Evolutionary conservation across 2,113 vertebrate species (phyloP).

Genomic region (Stomatorhinus ivindoensis): DNA sequence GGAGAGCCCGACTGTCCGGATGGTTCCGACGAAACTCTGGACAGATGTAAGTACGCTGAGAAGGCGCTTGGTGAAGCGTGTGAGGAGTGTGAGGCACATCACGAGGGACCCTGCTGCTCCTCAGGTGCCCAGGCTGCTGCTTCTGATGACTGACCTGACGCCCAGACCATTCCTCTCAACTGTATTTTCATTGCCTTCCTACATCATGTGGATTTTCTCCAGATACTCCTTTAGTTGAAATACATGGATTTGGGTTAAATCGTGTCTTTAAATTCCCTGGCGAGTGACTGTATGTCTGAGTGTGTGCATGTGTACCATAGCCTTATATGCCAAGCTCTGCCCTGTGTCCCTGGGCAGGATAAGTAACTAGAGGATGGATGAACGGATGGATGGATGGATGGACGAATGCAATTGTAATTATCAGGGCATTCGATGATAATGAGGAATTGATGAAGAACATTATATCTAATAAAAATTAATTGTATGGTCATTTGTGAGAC

Average conservation of each 20-base stretch:
- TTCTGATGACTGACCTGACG: neutral
- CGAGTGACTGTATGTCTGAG: neutral
- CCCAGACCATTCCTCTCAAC: neutral
- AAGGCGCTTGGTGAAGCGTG: neutral
- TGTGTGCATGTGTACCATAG: neutral
- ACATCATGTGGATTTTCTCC: neutral
- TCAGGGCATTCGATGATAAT: neutral
- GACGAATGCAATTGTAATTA: neutral
- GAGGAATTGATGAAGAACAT: neutral
- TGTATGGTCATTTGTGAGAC: neutral
- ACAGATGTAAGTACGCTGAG: conserved; percentile 69
- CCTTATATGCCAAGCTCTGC: neutral
- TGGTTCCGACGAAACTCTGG: conserved; percentile 76
- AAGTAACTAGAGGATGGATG: neutral
- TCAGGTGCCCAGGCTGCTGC: neutral
- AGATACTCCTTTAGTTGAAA: neutral
- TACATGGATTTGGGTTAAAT: neutral
- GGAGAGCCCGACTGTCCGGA: conserved; percentile 87
- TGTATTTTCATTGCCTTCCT: neutral
- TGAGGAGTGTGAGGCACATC: neutral
- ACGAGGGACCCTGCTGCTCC: neutral
- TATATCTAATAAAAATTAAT: neutral
- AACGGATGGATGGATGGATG: neutral
- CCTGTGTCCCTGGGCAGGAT: neutral
- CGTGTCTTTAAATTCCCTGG: neutral